Percentiles rank a stretch among this genome's conserved stretches.
Evolutionary conservation across 1,140 invertebrate genomes (phyloP).

Genomic region (Harlomillsia oculata): DNA sequence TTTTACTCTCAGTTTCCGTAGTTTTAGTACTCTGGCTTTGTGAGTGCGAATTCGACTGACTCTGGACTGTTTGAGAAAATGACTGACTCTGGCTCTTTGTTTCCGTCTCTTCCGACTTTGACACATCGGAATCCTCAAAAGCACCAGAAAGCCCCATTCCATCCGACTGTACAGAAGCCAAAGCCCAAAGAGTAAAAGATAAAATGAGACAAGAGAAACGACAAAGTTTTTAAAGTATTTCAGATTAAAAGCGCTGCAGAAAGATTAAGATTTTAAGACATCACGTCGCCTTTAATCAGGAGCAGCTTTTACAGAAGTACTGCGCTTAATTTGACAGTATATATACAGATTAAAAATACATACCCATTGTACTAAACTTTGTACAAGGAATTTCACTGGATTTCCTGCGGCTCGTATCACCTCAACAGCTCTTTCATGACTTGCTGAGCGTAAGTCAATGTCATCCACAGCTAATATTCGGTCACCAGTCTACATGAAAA

Average conservation of each 20-base stretch:
- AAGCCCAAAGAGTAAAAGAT: neutral
- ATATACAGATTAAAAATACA: constrained; percentile 11
- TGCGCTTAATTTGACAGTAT: too few relatives aligned
- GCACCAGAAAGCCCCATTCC: too few relatives aligned
- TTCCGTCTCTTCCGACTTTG: constrained; percentile 28
- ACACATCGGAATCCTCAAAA: constrained; percentile 32
- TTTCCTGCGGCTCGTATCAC: constrained; percentile 84
- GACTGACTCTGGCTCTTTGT: constrained; percentile 18
- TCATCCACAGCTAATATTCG: constrained; percentile 88
- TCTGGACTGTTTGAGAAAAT: constrained; percentile 17
- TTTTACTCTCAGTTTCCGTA: constrained; percentile 14
- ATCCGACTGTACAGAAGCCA: constrained; percentile 14
- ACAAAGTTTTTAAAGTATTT: too few relatives aligned
- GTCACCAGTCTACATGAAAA: constrained; percentile 61
- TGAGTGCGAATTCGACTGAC: too few relatives aligned
- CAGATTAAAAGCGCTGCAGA: too few relatives aligned
- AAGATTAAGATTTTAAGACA: too few relatives aligned
- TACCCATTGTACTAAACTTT: constrained; percentile 77
- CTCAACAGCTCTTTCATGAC: constrained; percentile 90
- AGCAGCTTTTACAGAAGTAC: too few relatives aligned
- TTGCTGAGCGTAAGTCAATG: constrained; percentile 74
- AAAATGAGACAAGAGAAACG: neutral
- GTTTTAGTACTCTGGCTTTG: constrained; percentile 11
- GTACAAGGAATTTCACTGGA: constrained; percentile 82
- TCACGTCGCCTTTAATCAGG: too few relatives aligned